Evolutionary conservation across 2,888 invertebrate species (phyloP).

Genomic region (Hyposoter dolosus): DNA sequence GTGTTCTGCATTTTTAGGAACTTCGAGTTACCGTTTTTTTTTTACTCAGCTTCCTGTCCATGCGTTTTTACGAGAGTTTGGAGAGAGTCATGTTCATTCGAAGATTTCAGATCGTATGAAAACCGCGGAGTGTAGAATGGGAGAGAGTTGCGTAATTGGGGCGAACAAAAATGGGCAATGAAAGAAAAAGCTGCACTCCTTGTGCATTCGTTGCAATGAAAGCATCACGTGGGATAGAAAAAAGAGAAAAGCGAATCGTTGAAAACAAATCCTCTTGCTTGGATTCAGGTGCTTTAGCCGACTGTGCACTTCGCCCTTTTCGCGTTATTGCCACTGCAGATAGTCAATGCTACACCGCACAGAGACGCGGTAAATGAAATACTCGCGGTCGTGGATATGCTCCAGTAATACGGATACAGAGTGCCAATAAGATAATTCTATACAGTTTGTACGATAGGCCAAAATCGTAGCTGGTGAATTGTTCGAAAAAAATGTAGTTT

Average conservation of each 20-base stretch:
- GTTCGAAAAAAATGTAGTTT: neutral
- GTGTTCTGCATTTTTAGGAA: no score
- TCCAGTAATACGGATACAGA: conserved; percentile 1
- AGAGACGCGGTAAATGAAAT: conserved; percentile 16
- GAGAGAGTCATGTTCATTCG: conserved; percentile 5
- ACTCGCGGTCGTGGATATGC: conserved; percentile 7
- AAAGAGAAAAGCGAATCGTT: conserved; percentile 26
- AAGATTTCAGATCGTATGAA: conserved; percentile 2
- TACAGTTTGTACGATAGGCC: neutral
- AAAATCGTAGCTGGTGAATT: neutral
- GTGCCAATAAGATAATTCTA: neutral
- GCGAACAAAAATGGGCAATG: conserved; percentile 58
- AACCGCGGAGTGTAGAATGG: neutral
- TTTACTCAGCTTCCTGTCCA: no score
- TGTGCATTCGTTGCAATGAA: conserved; percentile 45
- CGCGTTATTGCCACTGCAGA: conserved; percentile 56
- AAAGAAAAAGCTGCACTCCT: conserved; percentile 57
- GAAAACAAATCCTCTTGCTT: conserved; percentile 29
- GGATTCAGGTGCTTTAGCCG: conserved; percentile 48
- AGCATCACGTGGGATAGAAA: conserved; percentile 26
- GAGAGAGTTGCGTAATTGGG: conserved; percentile 61
- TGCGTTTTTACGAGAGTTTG: neutral
- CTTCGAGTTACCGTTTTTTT: no score
- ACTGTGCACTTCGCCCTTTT: conserved; percentile 53
- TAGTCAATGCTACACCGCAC: neutral